A percentile compares a stretch with the other conserved stretches of the same genome.
Conservation (phyloP, 2,888 invertebrate species). For the Drosophila rellima region DNA sequence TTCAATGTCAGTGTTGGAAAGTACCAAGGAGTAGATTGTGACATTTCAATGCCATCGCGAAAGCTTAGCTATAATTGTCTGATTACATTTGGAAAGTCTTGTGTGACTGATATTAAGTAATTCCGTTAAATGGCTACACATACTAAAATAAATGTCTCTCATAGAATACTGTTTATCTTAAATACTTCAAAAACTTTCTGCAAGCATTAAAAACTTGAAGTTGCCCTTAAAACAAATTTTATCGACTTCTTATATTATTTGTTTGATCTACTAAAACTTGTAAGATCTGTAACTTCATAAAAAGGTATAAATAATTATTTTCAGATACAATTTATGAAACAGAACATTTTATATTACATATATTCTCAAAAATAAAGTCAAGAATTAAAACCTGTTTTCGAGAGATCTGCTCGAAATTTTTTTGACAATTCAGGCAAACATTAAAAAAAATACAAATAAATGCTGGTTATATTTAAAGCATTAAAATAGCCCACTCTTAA, state of each 20-base stretch:
- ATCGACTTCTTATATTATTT: background rate
- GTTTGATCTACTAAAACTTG: too few species aligned
- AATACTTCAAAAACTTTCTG: background rate
- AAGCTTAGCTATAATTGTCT: conserved; percentile 4
- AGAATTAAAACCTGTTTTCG: too few species aligned
- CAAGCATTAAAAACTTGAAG: background rate
- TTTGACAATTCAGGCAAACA: background rate
- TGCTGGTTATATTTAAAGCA: background rate
- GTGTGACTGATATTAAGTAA: background rate
- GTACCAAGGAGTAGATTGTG: background rate
- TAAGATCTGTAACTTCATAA: too few species aligned
- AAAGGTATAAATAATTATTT: too few species aligned
- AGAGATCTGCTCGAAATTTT: background rate
- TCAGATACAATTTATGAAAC: background rate
- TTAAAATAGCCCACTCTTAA: conserved; percentile 1
- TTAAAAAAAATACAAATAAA: background rate
- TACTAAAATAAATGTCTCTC: background rate
- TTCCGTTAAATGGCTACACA: background rate
- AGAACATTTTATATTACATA: background rate
- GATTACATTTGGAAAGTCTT: conserved; percentile 1
- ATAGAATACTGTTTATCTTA: background rate
- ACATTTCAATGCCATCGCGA: background rate
- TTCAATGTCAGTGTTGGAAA: conserved; percentile 27
- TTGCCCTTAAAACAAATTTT: background rate
- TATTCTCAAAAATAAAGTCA: too few species aligned